These are phyloP conservation scores for Melopsittacus undulatus DNA, from an alignment of 2,797 vertebrate genomes.

Conservation along the genomic window DNA sequence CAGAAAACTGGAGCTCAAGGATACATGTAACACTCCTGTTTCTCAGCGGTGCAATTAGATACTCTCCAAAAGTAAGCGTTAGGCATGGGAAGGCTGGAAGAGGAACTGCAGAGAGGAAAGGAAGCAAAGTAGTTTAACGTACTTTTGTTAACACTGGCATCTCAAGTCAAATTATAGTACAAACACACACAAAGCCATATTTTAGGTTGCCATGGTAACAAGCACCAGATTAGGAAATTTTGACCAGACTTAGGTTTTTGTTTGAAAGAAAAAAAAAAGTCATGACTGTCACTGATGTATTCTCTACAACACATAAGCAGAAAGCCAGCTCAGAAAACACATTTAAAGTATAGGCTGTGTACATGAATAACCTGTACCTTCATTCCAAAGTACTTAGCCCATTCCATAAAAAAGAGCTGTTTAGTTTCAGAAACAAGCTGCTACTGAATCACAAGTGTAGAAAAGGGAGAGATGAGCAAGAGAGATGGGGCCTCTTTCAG, in stretches of 20 bases:
- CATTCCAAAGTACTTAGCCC: background rate
- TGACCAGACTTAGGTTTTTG: background rate
- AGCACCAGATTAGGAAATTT: constrained; percentile 1
- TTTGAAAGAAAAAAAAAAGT: background rate
- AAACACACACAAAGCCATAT: background rate
- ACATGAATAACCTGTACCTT: background rate
- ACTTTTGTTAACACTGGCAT: background rate
- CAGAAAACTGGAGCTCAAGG: background rate
- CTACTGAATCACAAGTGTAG: background rate
- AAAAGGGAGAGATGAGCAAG: background rate
- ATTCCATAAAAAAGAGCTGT: background rate
- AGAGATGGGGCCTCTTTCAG: background rate
- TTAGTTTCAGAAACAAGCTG: background rate
- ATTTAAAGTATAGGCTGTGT: background rate
- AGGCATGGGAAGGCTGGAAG: background rate
- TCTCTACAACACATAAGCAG: background rate
- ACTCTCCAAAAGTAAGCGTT: background rate
- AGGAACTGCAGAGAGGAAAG: background rate
- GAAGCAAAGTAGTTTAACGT: background rate
- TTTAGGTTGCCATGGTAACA: constrained; percentile 7
- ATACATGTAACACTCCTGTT: background rate
- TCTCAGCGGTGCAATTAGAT: background rate
- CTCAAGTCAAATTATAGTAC: background rate
- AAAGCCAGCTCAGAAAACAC: background rate
- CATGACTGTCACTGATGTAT: background rate